Evolutionary conservation across 2,113 vertebrate genomes (phyloP).

Genomic region (Chamaea fasciata): DNA sequence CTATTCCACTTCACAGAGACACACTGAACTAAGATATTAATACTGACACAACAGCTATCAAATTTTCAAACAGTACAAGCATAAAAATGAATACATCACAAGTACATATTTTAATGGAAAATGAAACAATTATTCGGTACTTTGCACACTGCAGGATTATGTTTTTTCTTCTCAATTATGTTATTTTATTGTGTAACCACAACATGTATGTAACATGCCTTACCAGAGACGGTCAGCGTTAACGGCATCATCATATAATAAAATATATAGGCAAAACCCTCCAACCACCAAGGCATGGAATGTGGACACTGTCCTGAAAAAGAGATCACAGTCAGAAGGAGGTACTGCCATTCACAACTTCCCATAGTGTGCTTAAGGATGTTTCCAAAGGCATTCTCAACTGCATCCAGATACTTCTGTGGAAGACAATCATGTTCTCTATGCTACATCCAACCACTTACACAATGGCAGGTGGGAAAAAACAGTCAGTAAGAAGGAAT

Average conservation of each 20-base stretch:
- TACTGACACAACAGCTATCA: neutral
- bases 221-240: constrained; percentile 92
- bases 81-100: neutral
- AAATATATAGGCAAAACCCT: constrained; percentile 85
- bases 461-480: neutral
- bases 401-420: neutral
- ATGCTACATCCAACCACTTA: neutral
- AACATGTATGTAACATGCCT: constrained; percentile 26
- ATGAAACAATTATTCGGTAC: neutral
- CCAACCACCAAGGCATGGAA: constrained; percentile 92
- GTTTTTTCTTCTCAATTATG: neutral
- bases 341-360: neutral
- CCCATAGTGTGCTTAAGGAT: neutral
- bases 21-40: neutral
- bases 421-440: neutral
- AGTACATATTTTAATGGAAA: neutral
- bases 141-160: neutral
- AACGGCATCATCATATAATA: constrained; percentile 85
- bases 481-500: neutral
- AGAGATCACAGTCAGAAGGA: constrained; percentile 36
- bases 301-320: constrained; percentile 89
- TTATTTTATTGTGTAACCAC: neutral
- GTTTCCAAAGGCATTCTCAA: neutral
- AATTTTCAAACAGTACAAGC: neutral
- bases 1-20: neutral